Conservation (phyloP, 2,113 vertebrate species). For the Mohoua ochrocephala region DNA sequence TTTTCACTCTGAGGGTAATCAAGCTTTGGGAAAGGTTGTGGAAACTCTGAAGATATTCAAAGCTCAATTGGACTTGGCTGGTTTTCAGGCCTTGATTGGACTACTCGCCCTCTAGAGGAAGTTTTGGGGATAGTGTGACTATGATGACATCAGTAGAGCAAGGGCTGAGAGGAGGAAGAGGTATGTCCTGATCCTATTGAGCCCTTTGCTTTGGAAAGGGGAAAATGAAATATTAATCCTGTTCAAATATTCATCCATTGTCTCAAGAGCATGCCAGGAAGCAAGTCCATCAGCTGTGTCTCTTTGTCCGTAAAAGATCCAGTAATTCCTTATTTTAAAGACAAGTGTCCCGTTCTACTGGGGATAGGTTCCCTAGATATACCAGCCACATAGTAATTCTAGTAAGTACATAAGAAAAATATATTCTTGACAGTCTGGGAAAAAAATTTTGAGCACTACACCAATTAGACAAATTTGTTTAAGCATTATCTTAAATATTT, state of each 20-base stretch:
- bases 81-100: background rate
- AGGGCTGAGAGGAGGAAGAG: background rate
- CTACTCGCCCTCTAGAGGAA: background rate
- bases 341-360: background rate
- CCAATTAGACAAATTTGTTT: background rate
- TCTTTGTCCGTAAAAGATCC: background rate
- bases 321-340: background rate
- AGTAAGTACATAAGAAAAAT: background rate
- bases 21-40: background rate
- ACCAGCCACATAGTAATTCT: background rate
- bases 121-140: background rate
- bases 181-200: background rate
- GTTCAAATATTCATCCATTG: background rate
- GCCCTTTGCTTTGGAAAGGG: background rate
- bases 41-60: background rate
- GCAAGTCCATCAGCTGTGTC: background rate
- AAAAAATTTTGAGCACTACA: background rate
- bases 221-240: background rate
- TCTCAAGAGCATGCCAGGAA: background rate
- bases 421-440: background rate
- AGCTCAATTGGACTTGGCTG: background rate
- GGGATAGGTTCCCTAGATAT: background rate
- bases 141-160: background rate
- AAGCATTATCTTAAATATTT: background rate
- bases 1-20: background rate